A percentile compares a stretch with the other conserved stretches of the same genome.
These are phyloP conservation scores for Rhagoletis pomonella DNA, from an alignment of 1,140 invertebrate genomes.

Conservation along the genomic window DNA sequence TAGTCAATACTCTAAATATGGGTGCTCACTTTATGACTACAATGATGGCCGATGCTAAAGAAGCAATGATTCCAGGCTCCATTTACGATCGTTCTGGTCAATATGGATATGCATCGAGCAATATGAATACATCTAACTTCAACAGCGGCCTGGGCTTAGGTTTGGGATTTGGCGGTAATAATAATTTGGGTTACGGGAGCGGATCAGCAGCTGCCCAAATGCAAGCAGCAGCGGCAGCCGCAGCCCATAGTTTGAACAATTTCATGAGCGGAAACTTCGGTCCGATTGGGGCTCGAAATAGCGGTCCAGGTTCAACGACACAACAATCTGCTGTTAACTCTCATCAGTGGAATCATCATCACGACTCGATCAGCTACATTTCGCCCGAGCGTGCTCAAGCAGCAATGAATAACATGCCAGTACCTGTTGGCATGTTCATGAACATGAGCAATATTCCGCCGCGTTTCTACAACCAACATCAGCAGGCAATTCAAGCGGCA, in stretches of 20 bases:
- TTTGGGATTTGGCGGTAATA: constrained; percentile 52
- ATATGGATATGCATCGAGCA: constrained; percentile 76
- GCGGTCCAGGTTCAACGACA: background rate
- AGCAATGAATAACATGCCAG: constrained; percentile 86
- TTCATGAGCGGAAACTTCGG: constrained; percentile 39
- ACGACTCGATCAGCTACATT: constrained; percentile 96
- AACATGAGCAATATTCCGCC: constrained; percentile 93
- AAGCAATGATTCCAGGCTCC: constrained; percentile 90
- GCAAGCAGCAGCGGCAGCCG: constrained; percentile 78
- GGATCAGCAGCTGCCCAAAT: constrained; percentile 74
- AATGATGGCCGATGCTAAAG: constrained; percentile 93
- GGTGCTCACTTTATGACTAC: constrained; percentile 98
- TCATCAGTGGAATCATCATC: constrained; percentile 76
- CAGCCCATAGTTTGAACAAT: constrained; percentile 6
- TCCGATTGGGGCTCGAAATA: constrained; percentile 8
- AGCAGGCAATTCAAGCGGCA: constrained; percentile 76
- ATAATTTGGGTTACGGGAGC: constrained; percentile 44
- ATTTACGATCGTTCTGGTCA: constrained; percentile 82
- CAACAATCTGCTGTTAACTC: constrained; percentile 12
- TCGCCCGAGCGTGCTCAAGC: constrained; percentile 89
- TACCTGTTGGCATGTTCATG: constrained; percentile 96
- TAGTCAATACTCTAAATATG: constrained; percentile 95
- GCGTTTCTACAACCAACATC: constrained; percentile 88
- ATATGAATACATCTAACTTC: constrained; percentile 77
- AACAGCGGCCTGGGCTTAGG: constrained; percentile 55